Base-by-base conservation (phyloP, 2,888 invertebrate species). In the Lepidocyrtinus sp. region DNA sequence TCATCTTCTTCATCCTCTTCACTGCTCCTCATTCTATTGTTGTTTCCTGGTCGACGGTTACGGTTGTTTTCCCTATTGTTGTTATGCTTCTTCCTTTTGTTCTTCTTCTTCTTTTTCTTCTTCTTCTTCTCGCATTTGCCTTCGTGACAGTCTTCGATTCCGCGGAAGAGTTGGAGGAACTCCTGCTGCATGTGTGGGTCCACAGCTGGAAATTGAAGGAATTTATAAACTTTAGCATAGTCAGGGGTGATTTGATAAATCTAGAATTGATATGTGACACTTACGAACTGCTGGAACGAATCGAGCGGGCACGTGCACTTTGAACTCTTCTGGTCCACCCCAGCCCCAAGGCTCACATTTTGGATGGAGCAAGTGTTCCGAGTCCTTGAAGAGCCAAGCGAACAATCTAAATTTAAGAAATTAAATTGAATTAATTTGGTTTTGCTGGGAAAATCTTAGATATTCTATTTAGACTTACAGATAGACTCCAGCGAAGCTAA, bases 331-430 rank as follows among this genome's bases (percentile, higher is more conserved):
- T 0, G 77, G 77, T 62, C 59, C 59, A 65, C 61, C 61, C 77
- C 77, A 77, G 3, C 77, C 77, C 77, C 77, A 77, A 5, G 25
- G 12, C 26, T 77, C 77, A 45, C 77, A 77, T 64, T 71, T 71
- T 27, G 77, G 71, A 22, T 36, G 46, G 2, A 76, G 50, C 19
- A 70, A 22, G 45, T 76, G 76, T n/a, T 76, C 76, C 2, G 62
- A 62, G 19, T 76, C 76, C 59, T 64, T 76, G 21, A 69, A 64
- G 1, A 76, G 19, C 64, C 64, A 76, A 17, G 62, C 76, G 5
- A 76, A 27, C 0, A 76, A 22, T 55, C 76, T 76, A 36, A 27
- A 67, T 68, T 12, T 9, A 17, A 61, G 2, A 36, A 71, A 69
- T 5, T 55, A 12, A 59, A 61, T 27, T 24, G 21, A 45, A 72